phyloP scores from a whole-genome alignment of 2,113 vertebrate species.

The Jacana jacana region DNA sequence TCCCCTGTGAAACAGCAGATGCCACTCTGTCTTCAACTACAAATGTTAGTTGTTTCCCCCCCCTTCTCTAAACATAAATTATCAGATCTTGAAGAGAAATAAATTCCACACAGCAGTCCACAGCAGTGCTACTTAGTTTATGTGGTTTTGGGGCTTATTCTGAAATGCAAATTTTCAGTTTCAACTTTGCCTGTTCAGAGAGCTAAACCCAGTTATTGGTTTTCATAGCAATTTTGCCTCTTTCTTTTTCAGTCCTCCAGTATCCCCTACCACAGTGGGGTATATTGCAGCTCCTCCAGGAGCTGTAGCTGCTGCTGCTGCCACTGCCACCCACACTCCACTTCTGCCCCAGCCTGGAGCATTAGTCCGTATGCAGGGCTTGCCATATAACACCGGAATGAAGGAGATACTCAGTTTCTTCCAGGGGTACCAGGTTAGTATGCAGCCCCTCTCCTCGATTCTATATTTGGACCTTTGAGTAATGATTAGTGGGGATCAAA shows the following conservation, averaged over 20 bases:
- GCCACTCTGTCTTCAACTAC: background rate
- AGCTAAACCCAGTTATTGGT: background rate
- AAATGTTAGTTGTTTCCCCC: background rate
- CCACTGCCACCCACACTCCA: constrained; percentile 77
- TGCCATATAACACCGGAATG: constrained; percentile 91
- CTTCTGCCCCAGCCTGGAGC: constrained; percentile 87
- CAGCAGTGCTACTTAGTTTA: background rate
- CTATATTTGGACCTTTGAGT: background rate
- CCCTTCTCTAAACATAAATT: background rate
- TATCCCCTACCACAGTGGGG: constrained; percentile 90
- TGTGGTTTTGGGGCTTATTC: background rate
- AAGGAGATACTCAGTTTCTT: constrained; percentile 98
- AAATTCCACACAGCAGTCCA: background rate
- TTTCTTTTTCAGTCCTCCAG: constrained; percentile 83
- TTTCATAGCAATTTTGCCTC: background rate
- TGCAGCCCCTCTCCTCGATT: background rate
- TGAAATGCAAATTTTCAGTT: background rate
- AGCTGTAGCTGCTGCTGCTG: constrained; percentile 83
- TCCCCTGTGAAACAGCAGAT: background rate
- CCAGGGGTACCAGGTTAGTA: constrained; percentile 94
- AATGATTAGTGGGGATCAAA: background rate
- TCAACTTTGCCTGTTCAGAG: background rate
- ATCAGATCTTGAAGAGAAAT: background rate
- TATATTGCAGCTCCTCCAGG: constrained; percentile 90
- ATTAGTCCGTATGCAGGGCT: constrained; percentile 94